These are phyloP conservation scores for Drosophila sproati DNA, from an alignment of 1,140 invertebrate species.

Conservation along the genomic window DNA sequence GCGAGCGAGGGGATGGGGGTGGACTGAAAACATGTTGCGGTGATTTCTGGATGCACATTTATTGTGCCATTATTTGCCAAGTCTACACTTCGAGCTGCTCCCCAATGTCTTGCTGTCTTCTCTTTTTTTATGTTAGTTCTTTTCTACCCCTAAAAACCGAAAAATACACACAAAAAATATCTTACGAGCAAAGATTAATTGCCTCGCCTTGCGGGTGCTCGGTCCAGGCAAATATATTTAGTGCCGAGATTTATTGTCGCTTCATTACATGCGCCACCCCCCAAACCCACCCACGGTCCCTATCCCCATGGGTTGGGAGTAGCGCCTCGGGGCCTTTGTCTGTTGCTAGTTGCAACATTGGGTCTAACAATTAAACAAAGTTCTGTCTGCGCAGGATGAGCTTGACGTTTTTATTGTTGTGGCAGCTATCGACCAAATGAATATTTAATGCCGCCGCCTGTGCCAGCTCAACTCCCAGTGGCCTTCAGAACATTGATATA, in stretches of 20 bases:
- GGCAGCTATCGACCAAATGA: constrained; percentile 64
- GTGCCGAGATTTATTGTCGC: constrained; percentile 77
- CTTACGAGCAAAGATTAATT: constrained; percentile 66
- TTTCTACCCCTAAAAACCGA: background rate
- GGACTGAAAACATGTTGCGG: constrained; percentile 27
- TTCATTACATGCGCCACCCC: constrained; percentile 59
- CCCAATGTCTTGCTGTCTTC: constrained; percentile 54
- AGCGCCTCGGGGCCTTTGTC: constrained; percentile 5
- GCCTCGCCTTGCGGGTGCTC: constrained; percentile 46
- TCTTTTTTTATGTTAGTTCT: background rate
- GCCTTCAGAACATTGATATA: constrained; percentile 63
- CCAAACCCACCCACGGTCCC: background rate
- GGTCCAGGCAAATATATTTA: constrained; percentile 74
- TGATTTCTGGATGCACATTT: constrained; percentile 75
- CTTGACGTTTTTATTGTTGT: constrained; percentile 73
- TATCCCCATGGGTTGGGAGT: background rate
- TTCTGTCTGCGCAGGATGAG: constrained; percentile 33
- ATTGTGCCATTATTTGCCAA: constrained; percentile 64
- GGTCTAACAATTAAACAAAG: constrained; percentile 72
- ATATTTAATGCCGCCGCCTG: constrained; percentile 64
- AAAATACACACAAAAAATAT: constrained; percentile 22
- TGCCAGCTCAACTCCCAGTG: constrained; percentile 27
- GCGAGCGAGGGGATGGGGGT: background rate
- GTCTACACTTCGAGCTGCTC: constrained; percentile 16
- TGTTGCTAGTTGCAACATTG: constrained; percentile 39